Evolutionary conservation across 2,888 invertebrate species (phyloP).

Genomic region (Mesodorylaimus sp.): DNA sequence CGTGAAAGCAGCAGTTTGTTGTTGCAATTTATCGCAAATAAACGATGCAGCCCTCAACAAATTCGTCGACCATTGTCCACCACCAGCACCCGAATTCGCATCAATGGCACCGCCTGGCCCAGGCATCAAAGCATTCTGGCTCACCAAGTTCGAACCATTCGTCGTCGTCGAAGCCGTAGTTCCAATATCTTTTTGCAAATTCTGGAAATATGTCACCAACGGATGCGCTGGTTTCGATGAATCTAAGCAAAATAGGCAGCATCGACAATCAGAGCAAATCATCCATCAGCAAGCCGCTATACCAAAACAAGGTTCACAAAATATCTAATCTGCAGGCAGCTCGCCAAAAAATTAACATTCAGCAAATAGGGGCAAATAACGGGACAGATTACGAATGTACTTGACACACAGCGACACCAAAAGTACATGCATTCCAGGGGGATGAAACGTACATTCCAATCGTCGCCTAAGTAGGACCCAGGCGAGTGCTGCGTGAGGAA

Average conservation of each 20-base stretch:
- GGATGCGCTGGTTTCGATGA: neutral
- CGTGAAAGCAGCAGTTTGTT: too few species aligned
- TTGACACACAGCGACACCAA: too few species aligned
- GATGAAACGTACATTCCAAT: slow-evolving; percentile 52
- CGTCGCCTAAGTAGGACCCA: slow-evolving; percentile 80
- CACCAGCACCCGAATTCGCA: neutral
- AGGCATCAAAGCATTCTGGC: neutral
- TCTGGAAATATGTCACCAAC: slow-evolving; percentile 5
- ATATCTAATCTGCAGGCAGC: too few species aligned
- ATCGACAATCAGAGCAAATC: too few species aligned
- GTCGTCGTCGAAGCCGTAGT: too few species aligned
- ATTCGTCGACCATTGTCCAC: slow-evolving; percentile 20
- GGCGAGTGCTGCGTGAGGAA: slow-evolving; percentile 51
- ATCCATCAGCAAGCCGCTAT: too few species aligned
- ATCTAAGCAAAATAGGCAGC: too few species aligned
- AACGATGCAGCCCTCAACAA: slow-evolving; percentile 23
- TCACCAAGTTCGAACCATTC: neutral
- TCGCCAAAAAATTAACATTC: too few species aligned
- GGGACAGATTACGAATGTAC: too few species aligned
- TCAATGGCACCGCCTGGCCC: neutral
- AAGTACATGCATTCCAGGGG: neutral
- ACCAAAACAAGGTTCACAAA: too few species aligned
- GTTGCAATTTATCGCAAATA: slow-evolving; percentile 17
- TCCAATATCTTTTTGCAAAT: slow-evolving; percentile 9
- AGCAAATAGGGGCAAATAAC: too few species aligned